Conservation (phyloP, 1,140 invertebrate species). For the Eumaeus atala region DNA sequence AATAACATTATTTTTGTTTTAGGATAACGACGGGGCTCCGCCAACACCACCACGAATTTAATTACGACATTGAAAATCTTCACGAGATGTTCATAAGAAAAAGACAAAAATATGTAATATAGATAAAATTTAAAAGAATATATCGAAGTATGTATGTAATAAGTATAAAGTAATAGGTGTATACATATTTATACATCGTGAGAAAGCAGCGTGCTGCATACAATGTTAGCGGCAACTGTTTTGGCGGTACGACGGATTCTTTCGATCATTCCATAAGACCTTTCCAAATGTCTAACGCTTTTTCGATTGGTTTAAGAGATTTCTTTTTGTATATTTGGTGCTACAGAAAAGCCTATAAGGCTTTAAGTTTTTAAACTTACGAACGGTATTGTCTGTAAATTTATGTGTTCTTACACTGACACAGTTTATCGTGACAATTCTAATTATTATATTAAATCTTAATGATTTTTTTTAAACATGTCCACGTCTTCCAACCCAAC, state of each 20-base stretch:
- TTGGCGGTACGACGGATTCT: background rate
- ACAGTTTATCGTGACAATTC: no score
- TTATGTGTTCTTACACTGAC: no score
- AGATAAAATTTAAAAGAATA: conserved; percentile 11
- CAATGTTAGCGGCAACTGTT: background rate
- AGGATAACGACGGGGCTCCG: conserved; percentile 69
- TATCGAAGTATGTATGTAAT: conserved; percentile 18
- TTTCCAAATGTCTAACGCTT: no score
- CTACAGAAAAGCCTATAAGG: no score
- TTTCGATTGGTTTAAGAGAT: no score
- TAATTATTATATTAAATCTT: no score
- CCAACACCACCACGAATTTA: conserved; percentile 70
- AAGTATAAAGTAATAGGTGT: conserved; percentile 17
- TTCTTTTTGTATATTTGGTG: no score
- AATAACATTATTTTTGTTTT: background rate
- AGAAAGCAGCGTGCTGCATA: background rate
- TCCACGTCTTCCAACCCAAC: no score
- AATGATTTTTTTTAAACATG: no score
- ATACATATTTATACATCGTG: conserved; percentile 8
- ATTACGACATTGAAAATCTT: conserved; percentile 24
- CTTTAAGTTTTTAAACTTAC: no score
- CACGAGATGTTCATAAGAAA: conserved; percentile 23
- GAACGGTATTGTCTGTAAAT: no score
- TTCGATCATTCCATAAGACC: conserved; percentile 2
- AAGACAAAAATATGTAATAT: conserved; percentile 29